phyloP scores from a whole-genome alignment of 2,888 invertebrate species.

The Zhuqinia jingwanae region DNA sequence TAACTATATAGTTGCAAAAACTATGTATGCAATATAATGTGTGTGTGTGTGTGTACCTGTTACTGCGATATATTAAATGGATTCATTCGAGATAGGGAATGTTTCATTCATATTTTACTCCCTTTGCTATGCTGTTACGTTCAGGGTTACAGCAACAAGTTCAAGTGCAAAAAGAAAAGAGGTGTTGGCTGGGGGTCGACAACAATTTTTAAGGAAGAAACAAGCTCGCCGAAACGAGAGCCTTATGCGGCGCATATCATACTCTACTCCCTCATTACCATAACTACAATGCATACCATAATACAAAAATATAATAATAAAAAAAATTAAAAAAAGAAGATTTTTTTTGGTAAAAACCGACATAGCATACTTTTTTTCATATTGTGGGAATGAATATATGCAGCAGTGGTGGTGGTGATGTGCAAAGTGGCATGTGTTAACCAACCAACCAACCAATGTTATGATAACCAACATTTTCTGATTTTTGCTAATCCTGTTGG shows the following conservation, averaged over 20 bases:
- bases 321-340: no score
- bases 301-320: background rate
- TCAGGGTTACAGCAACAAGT: constrained; percentile 58
- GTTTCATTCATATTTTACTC: constrained; percentile 49
- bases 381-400: background rate
- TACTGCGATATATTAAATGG: background rate
- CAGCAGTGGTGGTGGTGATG: background rate
- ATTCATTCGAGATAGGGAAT: constrained; percentile 2
- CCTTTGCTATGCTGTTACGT: background rate
- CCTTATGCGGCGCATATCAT: constrained; percentile 14
- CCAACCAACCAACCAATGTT: no score
- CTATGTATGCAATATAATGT: background rate
- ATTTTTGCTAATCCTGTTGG: constrained; percentile 41
- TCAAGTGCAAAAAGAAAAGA: constrained; percentile 72
- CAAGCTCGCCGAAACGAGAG: constrained; percentile 42
- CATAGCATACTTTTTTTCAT: background rate
- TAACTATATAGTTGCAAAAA: background rate
- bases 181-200: constrained; percentile 77
- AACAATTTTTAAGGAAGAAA: constrained; percentile 74
- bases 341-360: constrained; percentile 36
- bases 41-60: background rate
- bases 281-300: constrained; percentile 1
- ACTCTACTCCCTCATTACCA: background rate
- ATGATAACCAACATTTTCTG: constrained; percentile 40
- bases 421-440: background rate